These are phyloP conservation scores for Cisticola juncidis DNA, from an alignment of 2,113 vertebrate genomes.

Conservation along the genomic window DNA sequence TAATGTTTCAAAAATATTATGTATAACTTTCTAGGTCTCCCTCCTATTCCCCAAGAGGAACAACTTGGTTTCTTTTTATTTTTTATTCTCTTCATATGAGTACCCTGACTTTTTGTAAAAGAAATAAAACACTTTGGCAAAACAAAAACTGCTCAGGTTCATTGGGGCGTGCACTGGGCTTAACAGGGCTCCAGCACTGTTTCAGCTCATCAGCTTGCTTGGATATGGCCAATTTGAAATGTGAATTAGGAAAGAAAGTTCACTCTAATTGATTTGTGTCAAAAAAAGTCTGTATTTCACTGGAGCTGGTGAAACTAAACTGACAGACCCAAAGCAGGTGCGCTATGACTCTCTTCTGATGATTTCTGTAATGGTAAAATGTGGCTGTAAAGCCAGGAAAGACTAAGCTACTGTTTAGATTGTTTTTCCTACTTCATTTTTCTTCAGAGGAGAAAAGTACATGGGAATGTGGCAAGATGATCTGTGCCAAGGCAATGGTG, in stretches of 20 bases:
- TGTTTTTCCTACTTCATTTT: background rate
- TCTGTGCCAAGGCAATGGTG: slow-evolving; percentile 88
- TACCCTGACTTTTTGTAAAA: background rate
- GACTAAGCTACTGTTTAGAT: background rate
- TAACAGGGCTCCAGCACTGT: background rate
- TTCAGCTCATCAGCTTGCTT: background rate
- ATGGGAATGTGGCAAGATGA: slow-evolving; percentile 99
- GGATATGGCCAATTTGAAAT: background rate
- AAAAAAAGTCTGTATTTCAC: background rate
- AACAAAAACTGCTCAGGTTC: background rate
- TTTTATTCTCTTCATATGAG: background rate
- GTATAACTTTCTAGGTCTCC: background rate
- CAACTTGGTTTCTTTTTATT: background rate
- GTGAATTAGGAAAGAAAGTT: background rate
- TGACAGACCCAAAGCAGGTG: background rate
- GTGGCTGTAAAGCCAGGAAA: background rate
- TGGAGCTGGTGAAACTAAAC: background rate
- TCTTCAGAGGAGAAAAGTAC: slow-evolving; percentile 92
- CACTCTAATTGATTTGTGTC: background rate
- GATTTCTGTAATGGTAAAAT: background rate
- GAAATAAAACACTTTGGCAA: background rate
- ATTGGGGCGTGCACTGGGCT: background rate
- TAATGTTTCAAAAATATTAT: background rate
- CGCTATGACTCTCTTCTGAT: background rate
- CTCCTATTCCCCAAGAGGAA: background rate